A percentile compares a stretch with the other conserved stretches of the same genome.
Conservation (phyloP, 2,888 invertebrate species). For the Schizaphis graminum region DNA sequence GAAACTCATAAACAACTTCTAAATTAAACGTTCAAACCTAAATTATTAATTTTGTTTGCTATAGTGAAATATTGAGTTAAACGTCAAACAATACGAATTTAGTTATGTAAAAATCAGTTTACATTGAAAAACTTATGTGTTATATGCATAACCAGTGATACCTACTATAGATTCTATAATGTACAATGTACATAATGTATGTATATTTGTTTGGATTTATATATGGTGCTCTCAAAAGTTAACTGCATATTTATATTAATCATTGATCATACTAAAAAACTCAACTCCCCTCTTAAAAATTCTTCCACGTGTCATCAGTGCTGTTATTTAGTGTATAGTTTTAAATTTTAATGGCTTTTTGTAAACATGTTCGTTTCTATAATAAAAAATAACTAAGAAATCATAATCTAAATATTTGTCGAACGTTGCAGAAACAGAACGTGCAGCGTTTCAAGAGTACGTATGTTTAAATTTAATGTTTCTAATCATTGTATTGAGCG, state of each 20-base stretch:
- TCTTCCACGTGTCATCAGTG: background rate
- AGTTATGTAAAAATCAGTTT: background rate
- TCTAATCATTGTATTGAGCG: background rate
- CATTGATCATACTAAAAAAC: background rate
- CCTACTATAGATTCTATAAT: background rate
- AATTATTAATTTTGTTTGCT: background rate
- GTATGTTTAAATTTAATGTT: background rate
- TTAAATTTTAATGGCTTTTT: conserved; percentile 21
- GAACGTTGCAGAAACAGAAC: background rate
- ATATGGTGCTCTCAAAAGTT: background rate
- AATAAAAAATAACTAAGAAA: background rate
- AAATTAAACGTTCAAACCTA: conserved; percentile 37
- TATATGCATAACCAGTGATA: background rate
- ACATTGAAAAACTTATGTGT: background rate
- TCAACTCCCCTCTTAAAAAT: background rate
- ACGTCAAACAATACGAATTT: background rate
- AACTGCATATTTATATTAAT: background rate
- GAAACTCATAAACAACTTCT: conserved; percentile 47
- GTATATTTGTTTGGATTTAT: background rate
- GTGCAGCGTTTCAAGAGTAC: background rate
- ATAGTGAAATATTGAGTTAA: conserved; percentile 8
- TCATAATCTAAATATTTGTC: background rate
- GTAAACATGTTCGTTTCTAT: background rate
- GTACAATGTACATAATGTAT: background rate
- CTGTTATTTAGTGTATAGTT: background rate